Evolutionary conservation across 2,113 vertebrate species (phyloP).

Genomic region (Urocolius indicus): DNA sequence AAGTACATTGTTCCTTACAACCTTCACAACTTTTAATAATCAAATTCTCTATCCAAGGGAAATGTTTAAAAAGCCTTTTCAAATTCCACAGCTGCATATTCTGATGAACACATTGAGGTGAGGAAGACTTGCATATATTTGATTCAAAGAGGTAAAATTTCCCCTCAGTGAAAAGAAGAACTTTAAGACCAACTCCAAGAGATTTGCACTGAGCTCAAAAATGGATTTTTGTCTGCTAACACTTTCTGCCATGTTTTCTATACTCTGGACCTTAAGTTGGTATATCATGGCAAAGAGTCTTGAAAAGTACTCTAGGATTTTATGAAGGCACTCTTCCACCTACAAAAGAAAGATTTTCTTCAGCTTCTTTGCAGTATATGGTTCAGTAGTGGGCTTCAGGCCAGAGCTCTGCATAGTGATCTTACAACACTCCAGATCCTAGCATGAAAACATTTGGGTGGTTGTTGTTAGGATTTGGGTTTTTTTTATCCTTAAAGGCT

Average conservation of each 20-base stretch:
- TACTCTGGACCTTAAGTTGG: not conserved
- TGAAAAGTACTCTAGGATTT: constrained; percentile 33
- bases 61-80: not conserved
- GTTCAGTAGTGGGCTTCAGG: not conserved
- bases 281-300: constrained; percentile 23
- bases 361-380: not conserved
- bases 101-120: constrained; percentile 38
- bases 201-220: not conserved
- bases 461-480: not conserved
- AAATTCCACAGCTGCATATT: constrained; percentile 26
- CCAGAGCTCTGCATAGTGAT: constrained; percentile 3
- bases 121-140: constrained; percentile 45
- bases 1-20: not conserved
- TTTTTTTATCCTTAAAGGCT: not conserved
- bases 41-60: not conserved
- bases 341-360: constrained; percentile 26
- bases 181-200: not conserved
- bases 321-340: constrained; percentile 26
- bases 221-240: not conserved
- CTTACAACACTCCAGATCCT: constrained; percentile 45
- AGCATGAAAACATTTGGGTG: constrained; percentile 3
- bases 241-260: not conserved
- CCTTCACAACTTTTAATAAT: not conserved
- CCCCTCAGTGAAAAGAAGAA: not conserved
- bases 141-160: not conserved